These are phyloP conservation scores for Psophia crepitans DNA, from an alignment of 2,113 vertebrate species.

Conservation along the genomic window DNA sequence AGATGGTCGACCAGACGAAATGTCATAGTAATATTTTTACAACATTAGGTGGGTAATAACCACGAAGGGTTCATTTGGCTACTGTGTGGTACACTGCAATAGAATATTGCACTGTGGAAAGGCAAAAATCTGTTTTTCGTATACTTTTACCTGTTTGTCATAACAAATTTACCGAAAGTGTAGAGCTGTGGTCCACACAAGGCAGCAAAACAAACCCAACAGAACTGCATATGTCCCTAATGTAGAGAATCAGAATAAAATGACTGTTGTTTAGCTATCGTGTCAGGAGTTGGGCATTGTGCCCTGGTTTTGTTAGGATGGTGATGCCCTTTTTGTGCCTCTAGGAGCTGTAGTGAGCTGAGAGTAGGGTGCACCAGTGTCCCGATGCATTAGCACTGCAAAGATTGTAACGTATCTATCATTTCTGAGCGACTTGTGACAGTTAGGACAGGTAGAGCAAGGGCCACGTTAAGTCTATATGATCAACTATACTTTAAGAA, in stretches of 20 bases:
- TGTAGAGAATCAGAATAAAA: neutral
- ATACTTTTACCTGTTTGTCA: neutral
- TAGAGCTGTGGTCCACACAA: neutral
- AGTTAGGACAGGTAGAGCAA: neutral
- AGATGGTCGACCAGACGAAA: slow-evolving; percentile 67
- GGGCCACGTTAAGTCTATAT: neutral
- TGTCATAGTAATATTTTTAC: slow-evolving; percentile 74
- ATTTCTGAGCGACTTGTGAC: neutral
- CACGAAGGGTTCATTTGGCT: slow-evolving; percentile 49
- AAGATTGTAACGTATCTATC: fast-evolving
- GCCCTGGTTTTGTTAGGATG: neutral
- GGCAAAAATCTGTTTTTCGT: slow-evolving; percentile 2
- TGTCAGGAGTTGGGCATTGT: neutral
- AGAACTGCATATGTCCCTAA: neutral
- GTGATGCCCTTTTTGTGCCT: neutral
- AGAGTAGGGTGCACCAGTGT: neutral
- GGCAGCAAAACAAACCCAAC: neutral
- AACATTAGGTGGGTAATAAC: slow-evolving; percentile 61
- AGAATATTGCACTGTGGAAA: neutral
- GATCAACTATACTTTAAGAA: neutral
- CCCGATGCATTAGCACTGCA: neutral
- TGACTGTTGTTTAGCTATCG: neutral
- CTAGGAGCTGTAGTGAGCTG: neutral
- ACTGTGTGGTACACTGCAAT: neutral
- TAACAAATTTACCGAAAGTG: neutral